A percentile compares a stretch with the other conserved stretches of the same genome.
Conservation (phyloP, 2,888 invertebrate genomes). For the Therioaphis trifolii region DNA sequence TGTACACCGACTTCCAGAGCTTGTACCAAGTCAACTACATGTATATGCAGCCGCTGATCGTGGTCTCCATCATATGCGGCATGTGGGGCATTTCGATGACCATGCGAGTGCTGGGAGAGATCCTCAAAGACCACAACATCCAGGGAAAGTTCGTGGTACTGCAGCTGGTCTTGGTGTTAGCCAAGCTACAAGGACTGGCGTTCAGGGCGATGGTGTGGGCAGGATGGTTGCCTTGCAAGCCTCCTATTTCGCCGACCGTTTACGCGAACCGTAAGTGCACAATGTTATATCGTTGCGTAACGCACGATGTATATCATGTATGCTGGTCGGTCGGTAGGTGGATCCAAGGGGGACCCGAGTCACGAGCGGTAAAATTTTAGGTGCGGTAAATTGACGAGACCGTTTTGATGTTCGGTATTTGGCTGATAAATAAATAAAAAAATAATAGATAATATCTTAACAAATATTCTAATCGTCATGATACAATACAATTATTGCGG, state of each 20-base stretch:
- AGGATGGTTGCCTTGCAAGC: constrained; percentile 74
- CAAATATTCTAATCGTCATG: no score
- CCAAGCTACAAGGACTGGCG: constrained; percentile 76
- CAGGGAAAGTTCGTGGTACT: constrained; percentile 71
- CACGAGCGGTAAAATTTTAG: no score
- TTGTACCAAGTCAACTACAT: constrained; percentile 73
- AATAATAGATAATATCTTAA: no score
- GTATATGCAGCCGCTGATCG: constrained; percentile 76
- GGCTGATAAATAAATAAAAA: no score
- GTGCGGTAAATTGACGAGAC: no score
- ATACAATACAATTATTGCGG: no score
- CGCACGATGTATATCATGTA: no score
- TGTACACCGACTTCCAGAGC: constrained; percentile 70
- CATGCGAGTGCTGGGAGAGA: constrained; percentile 71
- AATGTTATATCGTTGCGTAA: not conserved
- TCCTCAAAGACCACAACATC: constrained; percentile 69
- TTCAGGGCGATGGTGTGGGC: constrained; percentile 73
- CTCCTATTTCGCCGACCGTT: constrained; percentile 76
- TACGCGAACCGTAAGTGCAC: constrained; percentile 75
- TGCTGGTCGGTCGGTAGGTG: no score
- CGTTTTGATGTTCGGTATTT: no score
- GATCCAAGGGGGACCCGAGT: no score
- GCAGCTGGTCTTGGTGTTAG: constrained; percentile 76
- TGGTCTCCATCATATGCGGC: constrained; percentile 76
- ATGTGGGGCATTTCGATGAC: constrained; percentile 79